Evolutionary conservation across 2,113 vertebrate genomes (phyloP).

Genomic region (Megaceryle torquata): DNA sequence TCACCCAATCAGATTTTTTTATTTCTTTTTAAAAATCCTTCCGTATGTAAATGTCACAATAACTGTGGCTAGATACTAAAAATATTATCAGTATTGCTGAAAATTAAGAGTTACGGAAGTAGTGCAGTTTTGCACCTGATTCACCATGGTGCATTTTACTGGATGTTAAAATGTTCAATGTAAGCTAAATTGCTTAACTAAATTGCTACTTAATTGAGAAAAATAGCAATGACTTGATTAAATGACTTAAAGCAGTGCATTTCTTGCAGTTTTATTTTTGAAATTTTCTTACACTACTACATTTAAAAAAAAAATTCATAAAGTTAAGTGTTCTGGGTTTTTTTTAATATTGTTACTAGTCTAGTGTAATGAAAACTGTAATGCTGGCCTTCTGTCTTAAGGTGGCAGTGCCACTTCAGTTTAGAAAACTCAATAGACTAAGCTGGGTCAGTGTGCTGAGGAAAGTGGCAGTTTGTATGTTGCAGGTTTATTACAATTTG

Average conservation of each 20-base stretch:
- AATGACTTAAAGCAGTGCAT: background rate
- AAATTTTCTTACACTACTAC: background rate
- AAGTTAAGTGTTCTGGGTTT: background rate
- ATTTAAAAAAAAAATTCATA: too few species aligned
- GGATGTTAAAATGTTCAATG: background rate
- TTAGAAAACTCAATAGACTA: background rate
- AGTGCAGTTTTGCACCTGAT: background rate
- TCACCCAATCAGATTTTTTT: background rate
- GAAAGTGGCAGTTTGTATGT: background rate
- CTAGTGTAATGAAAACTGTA: background rate
- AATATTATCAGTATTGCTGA: background rate
- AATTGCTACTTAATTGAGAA: background rate
- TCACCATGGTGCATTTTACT: background rate
- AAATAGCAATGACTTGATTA: background rate
- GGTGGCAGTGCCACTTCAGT: constrained; percentile 50
- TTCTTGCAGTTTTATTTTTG: background rate
- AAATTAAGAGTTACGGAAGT: background rate
- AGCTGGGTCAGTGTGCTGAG: background rate
- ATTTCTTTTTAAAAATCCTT: background rate
- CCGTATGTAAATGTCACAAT: background rate
- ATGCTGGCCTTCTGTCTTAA: constrained; percentile 23
- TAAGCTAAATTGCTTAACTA: background rate
- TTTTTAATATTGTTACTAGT: background rate
- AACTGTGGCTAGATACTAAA: background rate
- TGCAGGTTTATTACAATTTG: background rate